Evolutionary conservation across 2,797 vertebrate genomes (phyloP).

Genomic region (Melanotaenia trifasciata): DNA sequence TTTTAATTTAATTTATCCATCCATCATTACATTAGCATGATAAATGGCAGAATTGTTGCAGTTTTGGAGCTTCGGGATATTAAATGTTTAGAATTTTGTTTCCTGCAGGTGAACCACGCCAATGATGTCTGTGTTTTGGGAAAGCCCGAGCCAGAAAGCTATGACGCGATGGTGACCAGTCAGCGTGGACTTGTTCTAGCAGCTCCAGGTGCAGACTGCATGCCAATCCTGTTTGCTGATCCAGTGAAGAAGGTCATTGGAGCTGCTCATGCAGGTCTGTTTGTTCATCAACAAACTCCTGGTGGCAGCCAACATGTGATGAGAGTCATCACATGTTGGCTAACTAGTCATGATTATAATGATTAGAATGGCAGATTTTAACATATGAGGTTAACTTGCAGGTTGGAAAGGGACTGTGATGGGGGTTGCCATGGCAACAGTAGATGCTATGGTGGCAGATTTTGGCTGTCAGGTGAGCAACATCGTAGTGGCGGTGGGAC

Average conservation of each 20-base stretch:
- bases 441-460: slow-evolving; percentile 88
- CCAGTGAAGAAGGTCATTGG: slow-evolving; percentile 89
- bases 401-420: slow-evolving; percentile 94
- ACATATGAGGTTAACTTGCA: slow-evolving; percentile 47
- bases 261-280: slow-evolving; percentile 91
- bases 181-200: slow-evolving; percentile 85
- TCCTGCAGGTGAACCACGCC: slow-evolving; percentile 87
- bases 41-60: no score
- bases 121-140: slow-evolving; percentile 88
- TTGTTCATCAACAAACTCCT: no score
- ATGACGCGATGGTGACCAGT: slow-evolving; percentile 91
- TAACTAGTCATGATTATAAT: not conserved
- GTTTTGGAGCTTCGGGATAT: no score
- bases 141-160: slow-evolving; percentile 84
- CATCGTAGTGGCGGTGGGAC: slow-evolving; percentile 89
- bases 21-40: no score
- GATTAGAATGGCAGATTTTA: not conserved
- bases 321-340: not conserved
- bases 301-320: no score
- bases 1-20: no score
- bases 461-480: slow-evolving; percentile 84
- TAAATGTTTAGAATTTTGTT: not conserved
- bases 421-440: slow-evolving; percentile 90
- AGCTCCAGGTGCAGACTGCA: slow-evolving; percentile 94
- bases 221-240: slow-evolving; percentile 92